Percentiles rank a stretch among this genome's conserved stretches.
Conservation (phyloP, 2,113 vertebrate genomes). For the Circaetus cinerascens region DNA sequence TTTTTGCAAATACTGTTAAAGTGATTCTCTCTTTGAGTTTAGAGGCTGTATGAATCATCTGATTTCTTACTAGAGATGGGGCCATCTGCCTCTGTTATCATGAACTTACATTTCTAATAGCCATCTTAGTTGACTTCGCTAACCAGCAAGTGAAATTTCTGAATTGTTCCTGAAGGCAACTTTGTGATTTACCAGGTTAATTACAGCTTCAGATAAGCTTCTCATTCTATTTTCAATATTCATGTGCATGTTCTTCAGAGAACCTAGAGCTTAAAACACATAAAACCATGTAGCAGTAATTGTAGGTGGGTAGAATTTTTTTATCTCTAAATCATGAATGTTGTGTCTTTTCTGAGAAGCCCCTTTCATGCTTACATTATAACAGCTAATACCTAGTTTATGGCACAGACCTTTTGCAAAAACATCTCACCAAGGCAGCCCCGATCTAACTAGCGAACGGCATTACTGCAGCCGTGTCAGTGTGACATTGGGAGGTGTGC, state of each 20-base stretch:
- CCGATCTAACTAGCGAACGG: not conserved
- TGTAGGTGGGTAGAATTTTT: not conserved
- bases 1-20: not conserved
- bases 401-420: not conserved
- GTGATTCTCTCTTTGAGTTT: not conserved
- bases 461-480: not conserved
- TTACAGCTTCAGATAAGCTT: not conserved
- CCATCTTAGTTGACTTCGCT: not conserved
- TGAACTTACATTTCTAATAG: not conserved
- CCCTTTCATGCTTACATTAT: not conserved
- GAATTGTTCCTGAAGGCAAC: not conserved
- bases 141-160: not conserved
- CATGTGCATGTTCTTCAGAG: not conserved
- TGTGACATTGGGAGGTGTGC: not conserved
- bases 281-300: not conserved
- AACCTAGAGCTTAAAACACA: not conserved
- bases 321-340: not conserved
- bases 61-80: not conserved
- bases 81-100: not conserved
- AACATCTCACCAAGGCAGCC: not conserved
- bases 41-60: not conserved
- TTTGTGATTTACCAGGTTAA: not conserved
- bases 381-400: not conserved
- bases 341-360: not conserved
- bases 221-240: not conserved